These are phyloP conservation scores for Eupithecia abbreviata DNA, from an alignment of 2,888 invertebrate genomes.

Conservation along the genomic window DNA sequence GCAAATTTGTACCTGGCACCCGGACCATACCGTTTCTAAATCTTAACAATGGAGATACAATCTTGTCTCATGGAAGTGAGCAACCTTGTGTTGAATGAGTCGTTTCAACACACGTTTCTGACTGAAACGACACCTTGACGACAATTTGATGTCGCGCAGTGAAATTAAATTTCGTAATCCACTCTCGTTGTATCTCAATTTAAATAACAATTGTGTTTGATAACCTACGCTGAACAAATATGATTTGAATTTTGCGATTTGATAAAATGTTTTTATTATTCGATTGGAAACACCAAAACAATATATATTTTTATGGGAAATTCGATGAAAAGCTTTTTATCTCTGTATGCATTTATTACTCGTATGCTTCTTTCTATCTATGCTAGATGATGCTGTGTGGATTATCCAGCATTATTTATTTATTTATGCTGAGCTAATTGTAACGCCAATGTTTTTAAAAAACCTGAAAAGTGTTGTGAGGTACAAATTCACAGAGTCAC, in stretches of 20 bases:
- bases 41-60: not conserved
- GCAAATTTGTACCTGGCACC: no score
- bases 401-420: no score
- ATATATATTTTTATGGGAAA: not conserved
- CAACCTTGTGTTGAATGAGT: not conserved
- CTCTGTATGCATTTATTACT: not conserved
- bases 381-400: no score
- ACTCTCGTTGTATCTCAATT: not conserved
- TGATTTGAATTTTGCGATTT: constrained; percentile 3
- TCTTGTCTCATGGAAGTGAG: not conserved
- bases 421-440: not conserved
- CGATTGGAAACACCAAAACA: not conserved
- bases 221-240: not conserved
- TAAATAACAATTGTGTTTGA: not conserved
- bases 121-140: not conserved
- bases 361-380: not conserved
- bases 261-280: not conserved
- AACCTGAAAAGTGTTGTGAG: not conserved
- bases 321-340: not conserved
- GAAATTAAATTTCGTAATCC: not conserved
- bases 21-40: not conserved
- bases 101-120: not conserved
- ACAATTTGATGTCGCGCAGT: constrained; percentile 1
- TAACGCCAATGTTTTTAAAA: not conserved
- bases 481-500: not conserved